Evolutionary conservation across 2,888 invertebrate genomes (phyloP), one percentile per base, ranked within the genome.

Genomic region (Conops quadrifasciatus): DNA sequence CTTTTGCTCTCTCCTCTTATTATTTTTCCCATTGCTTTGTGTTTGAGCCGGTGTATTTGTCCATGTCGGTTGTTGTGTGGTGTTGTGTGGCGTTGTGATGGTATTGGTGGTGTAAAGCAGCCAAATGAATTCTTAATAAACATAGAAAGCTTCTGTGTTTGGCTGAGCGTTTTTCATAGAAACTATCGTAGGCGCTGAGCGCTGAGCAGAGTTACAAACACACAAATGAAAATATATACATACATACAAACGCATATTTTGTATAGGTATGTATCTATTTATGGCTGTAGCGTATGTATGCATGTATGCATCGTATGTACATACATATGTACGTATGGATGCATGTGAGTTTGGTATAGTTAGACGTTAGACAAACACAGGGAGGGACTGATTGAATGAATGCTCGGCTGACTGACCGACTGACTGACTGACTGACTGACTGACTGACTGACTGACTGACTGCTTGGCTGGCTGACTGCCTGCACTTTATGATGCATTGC

Each of bases 401-500:
- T 28, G 21, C 13, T 9, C 21, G 53, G 21, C 64, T 51, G 53
- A 66, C 66, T 53, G 53, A 66, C 63, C n/a, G 26, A 64, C 64
- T 64, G 67, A 67, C 67, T 67, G 67, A 67, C 49, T 67, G 43
- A 51, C 51, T 36, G 67, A 58, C 58, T 53, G 53, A 66, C 63
- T 43, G 26, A 64, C 64, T 64, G 67, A 67, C 67, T 67, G 67
- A 67, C 49, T 67, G 43, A 51, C 51, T 36, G 67, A 58, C 58
- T 36, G 9, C 36, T 36, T 36, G 56, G 36, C 43, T 36, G 56
- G 13, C 64, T 13, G 26, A 21, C 60, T 36, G 62, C 28, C 62
- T 60, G 68, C 60, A 51, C 62, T 60, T 59, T 47, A 47, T 67
- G 45, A 36, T 68, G 62, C 68, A 68, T 63, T 67, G 74, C 64